Evolutionary conservation across 2,888 invertebrate species (phyloP).

Genomic region (Graphium colonna): DNA sequence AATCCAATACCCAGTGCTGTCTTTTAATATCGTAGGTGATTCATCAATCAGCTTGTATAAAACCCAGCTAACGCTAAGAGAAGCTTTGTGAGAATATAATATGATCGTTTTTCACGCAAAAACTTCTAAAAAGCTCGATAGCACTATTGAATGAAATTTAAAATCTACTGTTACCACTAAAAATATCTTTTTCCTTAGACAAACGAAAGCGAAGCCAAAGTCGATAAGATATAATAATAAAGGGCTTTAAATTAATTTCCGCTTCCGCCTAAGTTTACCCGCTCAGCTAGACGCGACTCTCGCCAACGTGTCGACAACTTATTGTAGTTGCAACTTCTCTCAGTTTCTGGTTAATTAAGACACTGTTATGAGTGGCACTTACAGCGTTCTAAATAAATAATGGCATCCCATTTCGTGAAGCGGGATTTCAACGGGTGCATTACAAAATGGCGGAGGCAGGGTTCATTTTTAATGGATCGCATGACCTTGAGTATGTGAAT

Average conservation of each 20-base stretch:
- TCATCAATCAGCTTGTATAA: too few species aligned
- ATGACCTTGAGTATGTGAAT: not conserved
- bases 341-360: slow-evolving; percentile 76
- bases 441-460: slow-evolving; percentile 9
- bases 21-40: too few species aligned
- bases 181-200: too few species aligned
- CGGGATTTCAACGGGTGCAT: slow-evolving; percentile 27
- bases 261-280: not conserved
- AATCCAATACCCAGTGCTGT: too few species aligned
- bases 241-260: not conserved
- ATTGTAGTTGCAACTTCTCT: slow-evolving; percentile 47
- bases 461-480: not conserved
- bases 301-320: slow-evolving; percentile 19
- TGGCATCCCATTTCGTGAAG: slow-evolving; percentile 26
- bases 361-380: slow-evolving; percentile 74
- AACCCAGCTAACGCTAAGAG: too few species aligned
- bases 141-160: too few species aligned
- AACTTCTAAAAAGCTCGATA: too few species aligned
- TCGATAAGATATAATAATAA: too few species aligned
- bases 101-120: too few species aligned
- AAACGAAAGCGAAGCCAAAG: too few species aligned
- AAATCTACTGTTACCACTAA: too few species aligned
- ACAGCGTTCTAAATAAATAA: slow-evolving; percentile 68
- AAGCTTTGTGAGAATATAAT: too few species aligned
- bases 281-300: slow-evolving; percentile 5